These are phyloP conservation scores for Laticauda laticaudata DNA, from an alignment of 2,113 vertebrate species.

Conservation along the genomic window DNA sequence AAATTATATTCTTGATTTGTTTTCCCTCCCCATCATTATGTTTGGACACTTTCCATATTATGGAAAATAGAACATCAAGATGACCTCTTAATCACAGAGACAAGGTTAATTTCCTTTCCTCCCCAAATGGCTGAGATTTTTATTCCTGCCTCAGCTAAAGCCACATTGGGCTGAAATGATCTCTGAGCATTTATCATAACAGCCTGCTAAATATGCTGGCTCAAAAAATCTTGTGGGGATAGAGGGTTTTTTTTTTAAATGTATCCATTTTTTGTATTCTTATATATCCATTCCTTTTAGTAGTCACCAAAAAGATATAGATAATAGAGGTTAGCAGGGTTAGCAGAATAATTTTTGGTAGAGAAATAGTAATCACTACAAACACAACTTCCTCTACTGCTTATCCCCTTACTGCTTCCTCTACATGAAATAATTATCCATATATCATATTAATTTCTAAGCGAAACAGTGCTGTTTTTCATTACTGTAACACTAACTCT, in stretches of 20 bases:
- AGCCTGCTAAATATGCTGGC: not conserved
- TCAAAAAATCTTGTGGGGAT: not conserved
- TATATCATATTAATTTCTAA: slow-evolving; percentile 5
- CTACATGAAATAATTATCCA: not conserved
- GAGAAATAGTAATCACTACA: not conserved
- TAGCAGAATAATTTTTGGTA: slow-evolving; percentile 4
- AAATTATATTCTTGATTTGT: not conserved
- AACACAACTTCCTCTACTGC: slow-evolving; percentile 5
- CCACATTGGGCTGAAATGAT: not conserved
- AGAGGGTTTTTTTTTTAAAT: not conserved
- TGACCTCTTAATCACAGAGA: not conserved
- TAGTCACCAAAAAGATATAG: not conserved
- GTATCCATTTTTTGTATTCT: not conserved
- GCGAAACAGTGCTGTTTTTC: not conserved
- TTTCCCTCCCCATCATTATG: not conserved
- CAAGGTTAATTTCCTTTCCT: too few species aligned
- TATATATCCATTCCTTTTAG: not conserved
- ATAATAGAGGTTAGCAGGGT: slow-evolving; percentile 4
- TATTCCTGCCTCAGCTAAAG: not conserved
- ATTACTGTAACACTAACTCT: not conserved
- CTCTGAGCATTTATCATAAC: not conserved
- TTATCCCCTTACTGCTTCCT: not conserved
- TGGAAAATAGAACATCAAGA: not conserved
- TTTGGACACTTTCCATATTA: not conserved
- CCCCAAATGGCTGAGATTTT: not conserved